Evolutionary conservation across 2,888 invertebrate genomes (phyloP), one percentile per base, ranked within the genome.

Genomic region (Pharmacophagus antenor): DNA sequence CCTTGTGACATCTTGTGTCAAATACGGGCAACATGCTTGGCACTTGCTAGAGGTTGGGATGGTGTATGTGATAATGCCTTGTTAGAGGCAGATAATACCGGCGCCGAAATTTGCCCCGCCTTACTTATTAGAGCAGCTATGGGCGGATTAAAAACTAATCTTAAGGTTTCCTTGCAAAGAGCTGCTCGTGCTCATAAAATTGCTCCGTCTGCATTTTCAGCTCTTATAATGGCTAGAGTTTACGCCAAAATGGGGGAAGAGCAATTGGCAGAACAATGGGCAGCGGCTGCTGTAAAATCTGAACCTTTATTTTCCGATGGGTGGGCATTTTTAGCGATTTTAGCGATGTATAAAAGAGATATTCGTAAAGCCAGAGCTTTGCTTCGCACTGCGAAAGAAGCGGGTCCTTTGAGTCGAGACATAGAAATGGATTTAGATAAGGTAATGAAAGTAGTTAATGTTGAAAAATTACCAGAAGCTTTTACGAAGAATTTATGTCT

Each of bases 251-350:
- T 84, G 58, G 75, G 73, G 1, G 80, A 87, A 22, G 71, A 74
- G n/a, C 62, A 62, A 22, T 68, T 80, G 54, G 84, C 89, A 10
- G 81, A 85, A 62, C 80, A 85, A 10, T 90, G 90, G 90, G 78
- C 79, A 5, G 74, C 86, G 0, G 80, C 67, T 42, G 84, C 89
- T 42, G 86, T 89, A 0, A 84, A 84, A 57, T 59, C 71, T 21
- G 90, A 89, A 63, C 87, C 89, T 1, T 66, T 79, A 23, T 68
- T 89, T 25, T 76, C 89, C 3, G 87, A 90, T 67, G 90, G 81
- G 0, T 90, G 90, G 90, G 88, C 85, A 2, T 70, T 85, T 63
- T 65, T 90, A 63, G 79, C 82, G n/a, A 51, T 85, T 18, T 65
- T 88, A 41, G 85, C 85, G 8, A 79, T 88, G 74, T 69, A 76